Evolutionary conservation across 2,888 invertebrate species (phyloP).

Genomic region (Ophion ventricosus): DNA sequence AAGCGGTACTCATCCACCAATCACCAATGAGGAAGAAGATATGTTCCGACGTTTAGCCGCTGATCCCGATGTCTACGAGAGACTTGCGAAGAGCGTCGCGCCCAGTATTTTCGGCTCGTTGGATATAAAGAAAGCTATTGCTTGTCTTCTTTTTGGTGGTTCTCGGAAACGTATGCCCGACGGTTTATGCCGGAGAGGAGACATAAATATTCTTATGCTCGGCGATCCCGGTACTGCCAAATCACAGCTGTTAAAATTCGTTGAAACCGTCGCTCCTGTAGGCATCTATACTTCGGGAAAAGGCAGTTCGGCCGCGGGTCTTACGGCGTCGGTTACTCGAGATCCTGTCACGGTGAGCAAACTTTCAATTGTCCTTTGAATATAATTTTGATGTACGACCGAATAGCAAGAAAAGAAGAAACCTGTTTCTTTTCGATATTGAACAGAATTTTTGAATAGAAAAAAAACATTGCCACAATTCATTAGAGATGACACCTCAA

Average conservation of each 20-base stretch:
- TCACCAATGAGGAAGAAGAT: constrained; percentile 91
- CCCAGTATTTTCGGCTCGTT: constrained; percentile 97
- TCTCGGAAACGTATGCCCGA: constrained; percentile 96
- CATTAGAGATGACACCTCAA: not conserved
- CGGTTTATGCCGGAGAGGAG: constrained; percentile 97
- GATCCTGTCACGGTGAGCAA: constrained; percentile 93
- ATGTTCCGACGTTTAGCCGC: constrained; percentile 93
- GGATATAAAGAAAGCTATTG: constrained; percentile 99
- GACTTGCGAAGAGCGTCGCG: constrained; percentile 95
- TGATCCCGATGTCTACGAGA: constrained; percentile 94
- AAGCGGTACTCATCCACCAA: constrained; percentile 83
- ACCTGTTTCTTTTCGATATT: no score
- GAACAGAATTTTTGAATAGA: not conserved
- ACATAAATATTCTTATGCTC: constrained; percentile 96
- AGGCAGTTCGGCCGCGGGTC: constrained; percentile 99
- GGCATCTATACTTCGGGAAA: constrained; percentile 99
- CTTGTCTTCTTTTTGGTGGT: constrained; percentile 97
- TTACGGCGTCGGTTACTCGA: constrained; percentile 98
- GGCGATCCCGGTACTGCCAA: constrained; percentile 99
- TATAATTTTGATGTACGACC: not conserved
- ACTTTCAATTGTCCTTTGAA: not conserved
- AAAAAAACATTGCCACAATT: not conserved
- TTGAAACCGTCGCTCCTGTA: constrained; percentile 96
- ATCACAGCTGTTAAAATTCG: constrained; percentile 98
- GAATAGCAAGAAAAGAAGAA: no score